Evolutionary conservation across 1,140 invertebrate species (phyloP), one percentile per base, ranked within the genome.

Genomic region (Tyrophagus putrescentiae): DNA sequence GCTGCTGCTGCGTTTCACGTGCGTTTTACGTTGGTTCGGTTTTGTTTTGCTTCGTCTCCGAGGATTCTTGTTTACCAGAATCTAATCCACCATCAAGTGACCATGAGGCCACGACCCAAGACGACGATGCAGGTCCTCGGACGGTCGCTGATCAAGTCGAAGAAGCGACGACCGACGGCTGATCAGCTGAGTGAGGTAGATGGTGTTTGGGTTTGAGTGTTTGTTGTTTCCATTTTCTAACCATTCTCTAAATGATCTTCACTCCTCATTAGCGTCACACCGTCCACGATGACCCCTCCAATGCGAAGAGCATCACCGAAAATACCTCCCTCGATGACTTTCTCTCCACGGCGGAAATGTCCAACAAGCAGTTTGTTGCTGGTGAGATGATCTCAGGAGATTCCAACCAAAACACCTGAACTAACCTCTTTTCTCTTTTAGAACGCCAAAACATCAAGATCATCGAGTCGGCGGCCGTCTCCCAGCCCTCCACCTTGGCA

Each of bases 261-360:
- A 29, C 50, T 11, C 29, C 4, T 25, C 56, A 5, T 16, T 9
- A 63, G 59, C 50, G 59, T 62, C 62, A 63, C 45, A 89, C 85
- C 9, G 80, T 84, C 31, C 87, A 93, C 68, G 71, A 94, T 0
- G 78, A 84, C 93, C 86, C 86, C 36, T 72, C 93, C 0, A 92
- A 94, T 74, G 74, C 95, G 3, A 82, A 88, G 68, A 97, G 92
- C 0, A 85, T 97, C 0, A 98, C 93, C 0, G 92, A 97, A 69
- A 87, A 98, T 70, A 89, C 82, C 54, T 89, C 87, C 21, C 82
- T 98, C 60, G 86, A 96, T 75, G 94, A 98, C 66, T 98, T 98
- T 71, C 73, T 98, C 0, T 83, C 85, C 0, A 97, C 86, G 1
- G 93, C 93, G 6, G 83, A 94, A 72, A 72, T 98, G 42, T 91